These are phyloP conservation scores for Aphelenchoides bicaudatus DNA, from an alignment of 2,888 invertebrate genomes.

Conservation along the genomic window DNA sequence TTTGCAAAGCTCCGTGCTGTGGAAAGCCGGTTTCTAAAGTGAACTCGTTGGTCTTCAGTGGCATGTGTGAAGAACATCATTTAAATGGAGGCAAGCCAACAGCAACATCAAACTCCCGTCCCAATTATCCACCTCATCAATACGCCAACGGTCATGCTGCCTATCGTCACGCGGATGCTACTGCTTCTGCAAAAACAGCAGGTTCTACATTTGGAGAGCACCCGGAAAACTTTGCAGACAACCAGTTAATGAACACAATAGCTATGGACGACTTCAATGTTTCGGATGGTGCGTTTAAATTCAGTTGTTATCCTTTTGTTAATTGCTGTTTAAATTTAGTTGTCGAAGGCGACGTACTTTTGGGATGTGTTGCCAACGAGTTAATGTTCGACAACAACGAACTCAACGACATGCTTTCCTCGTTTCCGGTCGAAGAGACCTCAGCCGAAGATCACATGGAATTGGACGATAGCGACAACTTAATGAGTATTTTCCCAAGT, in stretches of 20 bases:
- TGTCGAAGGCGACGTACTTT: conserved; percentile 34
- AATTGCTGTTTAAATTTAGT: conserved; percentile 13
- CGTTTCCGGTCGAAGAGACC: conserved; percentile 37
- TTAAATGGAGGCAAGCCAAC: neutral
- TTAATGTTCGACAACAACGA: conserved; percentile 40
- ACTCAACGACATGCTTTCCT: conserved; percentile 38
- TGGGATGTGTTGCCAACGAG: conserved; percentile 48
- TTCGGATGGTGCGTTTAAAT: conserved; percentile 22
- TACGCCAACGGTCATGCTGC: neutral
- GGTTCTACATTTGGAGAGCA: no score
- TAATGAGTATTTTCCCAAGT: conserved; percentile 10
- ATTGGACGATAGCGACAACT: conserved; percentile 15
- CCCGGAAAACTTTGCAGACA: conserved; percentile 8
- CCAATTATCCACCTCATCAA: neutral
- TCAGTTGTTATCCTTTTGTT: neutral
- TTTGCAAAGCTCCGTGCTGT: conserved; percentile 37
- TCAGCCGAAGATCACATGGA: neutral
- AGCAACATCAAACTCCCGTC: neutral
- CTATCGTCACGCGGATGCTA: no score
- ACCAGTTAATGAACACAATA: conserved; percentile 14
- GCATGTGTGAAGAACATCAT: conserved; percentile 36
- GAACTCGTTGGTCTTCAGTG: conserved; percentile 36
- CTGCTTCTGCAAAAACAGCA: no score
- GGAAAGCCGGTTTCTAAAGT: conserved; percentile 32
- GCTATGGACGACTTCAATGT: conserved; percentile 24